Conservation (phyloP, 53 echinoderm and acorn worm species). For the Zoroaster sp. region DNA sequence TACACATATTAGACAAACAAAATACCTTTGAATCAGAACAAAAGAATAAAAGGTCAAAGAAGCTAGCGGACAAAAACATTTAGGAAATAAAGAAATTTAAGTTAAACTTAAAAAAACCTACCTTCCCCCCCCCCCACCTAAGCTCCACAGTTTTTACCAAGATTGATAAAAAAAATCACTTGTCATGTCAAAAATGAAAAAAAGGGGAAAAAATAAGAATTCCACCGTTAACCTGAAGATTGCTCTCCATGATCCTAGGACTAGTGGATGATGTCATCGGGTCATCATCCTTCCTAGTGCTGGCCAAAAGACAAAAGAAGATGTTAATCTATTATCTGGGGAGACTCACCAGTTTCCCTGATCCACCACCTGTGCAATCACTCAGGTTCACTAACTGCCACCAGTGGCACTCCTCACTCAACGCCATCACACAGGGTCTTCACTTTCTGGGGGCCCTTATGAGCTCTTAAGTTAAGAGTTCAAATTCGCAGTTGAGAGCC, state of each 20-base stretch:
- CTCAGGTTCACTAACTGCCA: conserved; percentile 14
- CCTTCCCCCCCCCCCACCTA: too few species aligned
- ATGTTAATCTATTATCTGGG: not conserved
- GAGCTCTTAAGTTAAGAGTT: not conserved
- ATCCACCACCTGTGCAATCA: conserved; percentile 49
- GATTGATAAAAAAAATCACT: not conserved
- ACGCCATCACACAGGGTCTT: conserved; percentile 21
- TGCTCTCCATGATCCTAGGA: not conserved
- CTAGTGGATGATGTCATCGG: conserved; percentile 32
- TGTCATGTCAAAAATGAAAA: conserved; percentile 25
- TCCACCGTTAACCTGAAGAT: conserved; percentile 2
- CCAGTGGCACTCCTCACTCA: conserved; percentile 17
- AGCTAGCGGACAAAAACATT: too few species aligned
- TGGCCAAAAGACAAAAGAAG: conserved; percentile 24
- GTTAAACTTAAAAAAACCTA: too few species aligned
- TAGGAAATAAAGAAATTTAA: too few species aligned
- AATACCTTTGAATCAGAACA: too few species aligned
- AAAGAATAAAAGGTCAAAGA: too few species aligned
- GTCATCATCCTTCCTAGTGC: conserved; percentile 1
- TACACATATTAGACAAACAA: too few species aligned
- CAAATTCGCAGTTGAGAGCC: conserved; percentile 4
- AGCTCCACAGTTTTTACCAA: not conserved
- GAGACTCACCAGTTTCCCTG: not conserved
- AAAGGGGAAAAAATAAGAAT: too few species aligned
- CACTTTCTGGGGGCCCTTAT: conserved; percentile 13